Base-by-base conservation (phyloP, 2,113 vertebrate genomes). In the Trogon melanurus region DNA sequence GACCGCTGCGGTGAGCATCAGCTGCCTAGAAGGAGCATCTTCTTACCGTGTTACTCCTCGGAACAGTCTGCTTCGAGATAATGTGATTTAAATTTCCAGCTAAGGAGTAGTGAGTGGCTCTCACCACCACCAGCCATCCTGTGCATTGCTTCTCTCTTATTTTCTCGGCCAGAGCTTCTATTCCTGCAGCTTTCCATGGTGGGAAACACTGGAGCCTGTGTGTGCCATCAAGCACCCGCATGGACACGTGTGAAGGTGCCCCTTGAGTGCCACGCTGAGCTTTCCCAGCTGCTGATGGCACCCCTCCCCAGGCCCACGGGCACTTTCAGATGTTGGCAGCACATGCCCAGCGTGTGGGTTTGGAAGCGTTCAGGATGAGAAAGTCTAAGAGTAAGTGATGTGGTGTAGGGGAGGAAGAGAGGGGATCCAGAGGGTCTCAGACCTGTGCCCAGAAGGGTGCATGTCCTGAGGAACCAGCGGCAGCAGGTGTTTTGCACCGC, bases 111-210 rank as follows among this genome's bases (percentile, higher is more conserved):
- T 2, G 53, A 74, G 53, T 32, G 30, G 58, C 53, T 51, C 8
- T 62, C 7, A 5, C 47, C 36, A 36, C 27, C 45, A 16, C 27
- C 51, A 30, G 12, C 53, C 22, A 45, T 23, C 13, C 32, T 0
- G 0, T 0, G 0, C 13, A 0, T 73, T 1, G 1, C 73, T 82
- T 76, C n/a, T 57, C 48, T 50, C 73, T 75, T 61, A 0, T 34
- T 90, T 86, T 60, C 58, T 82, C 16, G 17, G 47, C 21, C 56
- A 78, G 53, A 76, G 57, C 70, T 85, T 45, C 85, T 58, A 13
- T 73, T 87, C 64, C 91, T 61, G n/a, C n/a, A 57, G 26, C 56
- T 76, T 83, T 66, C 36, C 6, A 0, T 11, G 26, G 12, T 47
- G 29, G 53, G 51, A 85, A 67, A 50, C 0, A 21, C 57, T 14